Evolutionary conservation across 2,888 invertebrate species (phyloP).

Genomic region (Anarsia innoxiella): DNA sequence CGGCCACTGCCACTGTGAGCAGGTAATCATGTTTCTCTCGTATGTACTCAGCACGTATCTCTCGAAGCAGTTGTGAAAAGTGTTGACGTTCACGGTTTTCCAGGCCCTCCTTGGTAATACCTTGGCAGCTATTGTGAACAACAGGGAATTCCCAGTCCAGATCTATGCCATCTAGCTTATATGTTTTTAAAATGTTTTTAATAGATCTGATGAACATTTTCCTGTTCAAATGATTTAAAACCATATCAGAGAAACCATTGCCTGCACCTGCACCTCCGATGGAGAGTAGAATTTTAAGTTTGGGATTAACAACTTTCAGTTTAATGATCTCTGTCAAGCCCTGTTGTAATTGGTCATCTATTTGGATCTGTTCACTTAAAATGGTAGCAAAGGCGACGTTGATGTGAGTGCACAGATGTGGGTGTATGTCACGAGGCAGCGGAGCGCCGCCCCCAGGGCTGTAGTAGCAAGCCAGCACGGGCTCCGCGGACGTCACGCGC

Average conservation of each 20-base stretch:
- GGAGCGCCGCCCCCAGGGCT: slow-evolving; percentile 40
- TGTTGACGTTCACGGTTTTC: slow-evolving; percentile 77
- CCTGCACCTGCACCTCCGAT: slow-evolving; percentile 79
- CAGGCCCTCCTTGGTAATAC: slow-evolving; percentile 2
- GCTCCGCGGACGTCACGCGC: background rate
- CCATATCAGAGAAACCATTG: slow-evolving; percentile 82
- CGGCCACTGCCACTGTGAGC: slow-evolving; percentile 86
- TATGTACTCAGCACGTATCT: slow-evolving; percentile 80
- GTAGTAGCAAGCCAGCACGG: slow-evolving; percentile 78
- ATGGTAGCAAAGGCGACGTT: slow-evolving; percentile 85
- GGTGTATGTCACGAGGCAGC: slow-evolving; percentile 76
- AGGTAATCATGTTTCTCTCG: slow-evolving; percentile 76
- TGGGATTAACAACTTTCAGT: slow-evolving; percentile 76
- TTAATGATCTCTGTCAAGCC: slow-evolving; percentile 55
- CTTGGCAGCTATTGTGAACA: slow-evolving; percentile 38
- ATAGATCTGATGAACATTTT: slow-evolving; percentile 77
- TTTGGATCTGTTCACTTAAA: slow-evolving; percentile 73
- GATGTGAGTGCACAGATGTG: slow-evolving; percentile 87
- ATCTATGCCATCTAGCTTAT: slow-evolving; percentile 81
- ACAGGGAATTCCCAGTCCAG: slow-evolving; percentile 93
- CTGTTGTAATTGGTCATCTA: slow-evolving; percentile 56
- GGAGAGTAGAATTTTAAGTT: slow-evolving; percentile 85
- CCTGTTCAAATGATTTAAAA: slow-evolving; percentile 80
- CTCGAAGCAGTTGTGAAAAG: slow-evolving; percentile 83
- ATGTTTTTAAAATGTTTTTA: slow-evolving; percentile 65